phyloP scores from a whole-genome alignment of 1,140 invertebrate genomes.

The Musca vetustissima region DNA sequence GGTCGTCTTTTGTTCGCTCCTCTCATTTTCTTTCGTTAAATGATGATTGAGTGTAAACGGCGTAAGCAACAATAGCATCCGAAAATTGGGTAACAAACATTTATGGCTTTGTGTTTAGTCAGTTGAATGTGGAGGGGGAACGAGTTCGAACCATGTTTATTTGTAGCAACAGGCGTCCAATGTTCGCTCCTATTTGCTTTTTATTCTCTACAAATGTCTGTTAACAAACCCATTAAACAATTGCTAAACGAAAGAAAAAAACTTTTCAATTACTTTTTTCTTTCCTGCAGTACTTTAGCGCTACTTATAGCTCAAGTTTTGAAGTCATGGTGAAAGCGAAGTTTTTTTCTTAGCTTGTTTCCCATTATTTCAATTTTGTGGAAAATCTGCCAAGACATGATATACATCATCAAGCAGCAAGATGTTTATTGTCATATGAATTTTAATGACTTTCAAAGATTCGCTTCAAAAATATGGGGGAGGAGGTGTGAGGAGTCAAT shows the following conservation, averaged over 20 bases:
- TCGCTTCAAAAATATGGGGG: neutral
- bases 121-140: neutral
- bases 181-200: neutral
- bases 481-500: neutral
- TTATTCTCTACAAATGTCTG: neutral
- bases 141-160: no score
- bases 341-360: slow-evolving; percentile 9
- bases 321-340: slow-evolving; percentile 6
- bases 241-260: slow-evolving; percentile 4
- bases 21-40: neutral
- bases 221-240: neutral
- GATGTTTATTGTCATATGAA: slow-evolving; percentile 18
- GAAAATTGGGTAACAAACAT: slow-evolving; percentile 9
- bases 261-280: slow-evolving; percentile 14
- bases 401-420: no score
- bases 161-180: neutral
- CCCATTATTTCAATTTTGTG: no score
- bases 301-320: slow-evolving; percentile 26
- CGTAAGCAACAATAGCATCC: no score
- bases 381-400: no score
- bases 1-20: neutral
- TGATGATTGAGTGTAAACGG: slow-evolving; percentile 27
- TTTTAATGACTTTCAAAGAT: neutral
- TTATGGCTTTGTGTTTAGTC: neutral
- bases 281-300: slow-evolving; percentile 25